Evolutionary conservation across 2,888 invertebrate genomes (phyloP), one percentile per base, ranked within the genome.

Genomic region (Cerastis rubricosa): DNA sequence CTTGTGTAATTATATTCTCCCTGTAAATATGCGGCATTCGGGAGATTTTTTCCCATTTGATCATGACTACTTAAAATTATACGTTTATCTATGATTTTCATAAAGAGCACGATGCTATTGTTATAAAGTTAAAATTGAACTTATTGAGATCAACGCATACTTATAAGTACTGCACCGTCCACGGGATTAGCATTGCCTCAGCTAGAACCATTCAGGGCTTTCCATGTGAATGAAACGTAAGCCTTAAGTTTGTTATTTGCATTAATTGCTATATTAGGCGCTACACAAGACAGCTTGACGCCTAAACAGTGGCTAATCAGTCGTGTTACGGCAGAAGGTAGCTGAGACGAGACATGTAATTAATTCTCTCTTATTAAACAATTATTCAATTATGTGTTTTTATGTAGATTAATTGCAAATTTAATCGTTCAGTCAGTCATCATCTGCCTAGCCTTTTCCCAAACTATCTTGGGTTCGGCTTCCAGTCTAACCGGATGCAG

Each of bases 241-340:
- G 19, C 17, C 1, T 19, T 49, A 49, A 49, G 7, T 49, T 49
- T 49, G 49, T 49, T 19, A 25, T 40, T 49, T 22, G 9, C 11
- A 25, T 69, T 25, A 59, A 40, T 74, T 49, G 17, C n/a, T 2
- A 22, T 59, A 11, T 17, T 35, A 47, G 14, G 11, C 47, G 19
- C 49, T 49, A 8, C 51, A 54, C 25, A 19, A 77, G 63, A 79
- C 77, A 40, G 40, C 54, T 47, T 64, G 80, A 51, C 71, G 54
- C 54, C 40, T 6, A 7, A 17, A 17, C 14, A 49, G 14, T 29
- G 9, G 40, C 40, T 14, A 29, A 45, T 35, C 8, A 11, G n/a
- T n/a, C 40, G 9, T 14, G 19, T 67, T n/a, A 25, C 22, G 25
- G 5, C 9, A 45, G 17, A 25, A 35, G 8, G 6, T 14, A 43